Evolutionary conservation across 2,888 invertebrate species (phyloP).

Genomic region (Phortica magna): DNA sequence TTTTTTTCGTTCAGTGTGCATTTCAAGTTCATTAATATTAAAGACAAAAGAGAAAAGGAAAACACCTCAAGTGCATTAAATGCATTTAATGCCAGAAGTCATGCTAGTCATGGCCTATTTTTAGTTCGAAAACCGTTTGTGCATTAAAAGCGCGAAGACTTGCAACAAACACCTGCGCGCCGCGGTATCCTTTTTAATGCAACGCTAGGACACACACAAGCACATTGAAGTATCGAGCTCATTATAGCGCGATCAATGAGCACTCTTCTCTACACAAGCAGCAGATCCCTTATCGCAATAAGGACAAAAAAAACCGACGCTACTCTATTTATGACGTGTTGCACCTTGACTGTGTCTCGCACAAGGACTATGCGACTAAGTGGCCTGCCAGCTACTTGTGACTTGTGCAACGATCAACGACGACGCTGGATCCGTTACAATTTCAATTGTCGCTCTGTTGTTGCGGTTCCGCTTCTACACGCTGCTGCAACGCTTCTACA

Average conservation of each 20-base stretch:
- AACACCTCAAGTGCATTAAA: neutral
- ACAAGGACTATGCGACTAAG: constrained; percentile 8
- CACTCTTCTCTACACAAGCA: constrained; percentile 39
- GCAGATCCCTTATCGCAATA: constrained; percentile 60
- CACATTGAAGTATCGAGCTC: constrained; percentile 1
- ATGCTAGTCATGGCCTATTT: constrained; percentile 20
- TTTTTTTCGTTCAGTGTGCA: constrained; percentile 64
- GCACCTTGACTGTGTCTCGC: constrained; percentile 50
- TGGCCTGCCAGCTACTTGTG: constrained; percentile 14
- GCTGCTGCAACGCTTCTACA: constrained; percentile 50
- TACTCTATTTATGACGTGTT: constrained; percentile 45
- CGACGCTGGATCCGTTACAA: constrained; percentile 70
- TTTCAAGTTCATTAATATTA: constrained; percentile 60
- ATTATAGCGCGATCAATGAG: constrained; percentile 63
- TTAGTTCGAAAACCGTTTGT: constrained; percentile 12
- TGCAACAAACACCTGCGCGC: constrained; percentile 34
- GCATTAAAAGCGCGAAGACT: constrained; percentile 25
- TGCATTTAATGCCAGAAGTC: neutral
- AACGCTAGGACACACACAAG: neutral
- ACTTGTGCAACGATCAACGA: too few species aligned
- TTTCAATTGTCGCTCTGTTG: constrained; percentile 65
- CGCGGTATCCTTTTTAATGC: constrained; percentile 39
- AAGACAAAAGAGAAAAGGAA: constrained; percentile 50
- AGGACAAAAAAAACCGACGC: constrained; percentile 45
- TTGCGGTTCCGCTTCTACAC: constrained; percentile 33